phyloP scores from a whole-genome alignment of 1,140 invertebrate species.

The Drosophila micromelanica region DNA sequence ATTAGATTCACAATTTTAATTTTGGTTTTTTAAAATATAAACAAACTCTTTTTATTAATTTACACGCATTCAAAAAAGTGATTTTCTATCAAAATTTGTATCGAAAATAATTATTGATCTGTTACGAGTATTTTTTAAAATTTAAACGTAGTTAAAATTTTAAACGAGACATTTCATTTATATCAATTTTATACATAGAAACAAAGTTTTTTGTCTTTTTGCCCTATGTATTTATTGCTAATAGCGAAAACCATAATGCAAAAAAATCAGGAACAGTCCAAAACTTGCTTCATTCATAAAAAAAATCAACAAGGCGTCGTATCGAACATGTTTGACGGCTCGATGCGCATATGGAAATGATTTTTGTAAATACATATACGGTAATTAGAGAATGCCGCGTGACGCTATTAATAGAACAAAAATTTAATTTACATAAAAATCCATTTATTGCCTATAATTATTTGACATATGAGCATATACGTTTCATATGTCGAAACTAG shows the following conservation, averaged over 20 bases:
- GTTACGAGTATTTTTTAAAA: background rate
- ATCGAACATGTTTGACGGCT: slow-evolving; percentile 54
- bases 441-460: no score
- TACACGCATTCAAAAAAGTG: no score
- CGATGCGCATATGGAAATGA: background rate
- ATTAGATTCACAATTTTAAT: no score
- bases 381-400: slow-evolving; percentile 4
- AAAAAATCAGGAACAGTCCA: slow-evolving; percentile 6
- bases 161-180: no score
- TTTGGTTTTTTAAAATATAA: no score
- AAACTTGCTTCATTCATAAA: slow-evolving; percentile 60
- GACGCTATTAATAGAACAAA: background rate
- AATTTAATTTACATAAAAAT: background rate
- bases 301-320: slow-evolving; percentile 10
- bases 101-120: no score
- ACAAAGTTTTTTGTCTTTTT: background rate
- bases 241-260: background rate
- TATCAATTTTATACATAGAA: background rate
- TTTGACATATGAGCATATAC: no score
- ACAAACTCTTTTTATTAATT: no score
- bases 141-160: no score
- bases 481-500: no score
- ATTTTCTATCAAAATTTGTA: background rate
- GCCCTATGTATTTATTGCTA: background rate
- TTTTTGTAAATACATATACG: background rate